Evolutionary conservation across 1,140 invertebrate species (phyloP), one percentile per base, ranked within the genome.

Genomic region (Pseudobourletiella spinata): DNA sequence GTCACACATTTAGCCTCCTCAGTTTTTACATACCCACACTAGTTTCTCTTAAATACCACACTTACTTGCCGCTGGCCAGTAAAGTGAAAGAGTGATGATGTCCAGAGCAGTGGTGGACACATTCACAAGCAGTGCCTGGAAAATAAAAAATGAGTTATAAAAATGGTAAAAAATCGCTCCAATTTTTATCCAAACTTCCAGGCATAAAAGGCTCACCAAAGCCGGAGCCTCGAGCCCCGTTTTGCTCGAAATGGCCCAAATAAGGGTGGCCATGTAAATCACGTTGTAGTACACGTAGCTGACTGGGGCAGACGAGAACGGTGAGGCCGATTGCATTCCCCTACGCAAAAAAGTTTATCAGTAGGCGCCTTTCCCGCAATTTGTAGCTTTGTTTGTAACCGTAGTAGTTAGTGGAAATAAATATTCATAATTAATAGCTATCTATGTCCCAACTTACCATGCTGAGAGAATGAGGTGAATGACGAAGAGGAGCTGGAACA

Each of bases 231-330:
- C 46, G 11, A 48, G 22, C 11, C 46, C 46, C 24, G 16, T n/a
- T 18, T n/a, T 48, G 18, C 16, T 18, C 8, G 18, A 11, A n/a
- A 48, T 18, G 22, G 46, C 46, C 46, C 46, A 48, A 48, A 48
- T 48, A 6, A 48, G 11, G 46, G 6, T 11, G 8, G 24, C 46
- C 46, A 48, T 48, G 46, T 11, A 48, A 22, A 48, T 48, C 16
- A 48, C 6, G 46, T 48, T 48, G 46, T 48, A 48, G 18, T 48
- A 48, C 8, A 48, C 6, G 46, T 48, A 48, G 46, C 46, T 48
- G 46, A 6, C 16, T 8, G 16, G 46, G 18, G 11, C 11, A 20
- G 6, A 11, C 24, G 46, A 15, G 18, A 48, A 11, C 11, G 18
- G 11, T 14, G 35, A 42, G 6, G 18, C 24, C 22, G 16, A n/a